Evolutionary conservation across 92 coral and sea anemone genomes (phyloP).

Genomic region (Pocillopora meandrina): DNA sequence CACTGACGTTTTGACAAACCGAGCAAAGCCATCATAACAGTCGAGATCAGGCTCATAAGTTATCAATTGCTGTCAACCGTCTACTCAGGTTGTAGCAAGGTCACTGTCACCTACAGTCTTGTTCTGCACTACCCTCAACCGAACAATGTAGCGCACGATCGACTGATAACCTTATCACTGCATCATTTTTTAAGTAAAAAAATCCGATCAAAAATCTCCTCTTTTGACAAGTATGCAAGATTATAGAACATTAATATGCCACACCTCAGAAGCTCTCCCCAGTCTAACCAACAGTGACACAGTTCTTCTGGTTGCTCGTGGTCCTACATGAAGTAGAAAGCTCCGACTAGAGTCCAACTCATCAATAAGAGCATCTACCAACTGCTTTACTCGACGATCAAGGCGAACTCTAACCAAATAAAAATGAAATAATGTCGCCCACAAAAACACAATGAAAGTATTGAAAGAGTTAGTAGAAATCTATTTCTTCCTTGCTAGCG

Average conservation of each 20-base stretch:
- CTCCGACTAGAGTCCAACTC: constrained; percentile 94
- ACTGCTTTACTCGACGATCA: constrained; percentile 91
- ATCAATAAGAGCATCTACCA: constrained; percentile 90
- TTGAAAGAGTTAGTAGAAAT: background rate
- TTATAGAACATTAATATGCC: background rate
- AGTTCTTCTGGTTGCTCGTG: constrained; percentile 90
- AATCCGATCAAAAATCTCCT: no score
- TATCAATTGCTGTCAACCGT: no score
- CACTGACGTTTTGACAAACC: no score
- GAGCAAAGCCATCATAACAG: no score
- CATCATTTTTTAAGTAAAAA: no score
- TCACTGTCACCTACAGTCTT: no score
- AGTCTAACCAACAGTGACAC: constrained; percentile 88
- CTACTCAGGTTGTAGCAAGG: no score
- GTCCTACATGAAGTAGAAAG: constrained; percentile 90
- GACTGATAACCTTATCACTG: no score
- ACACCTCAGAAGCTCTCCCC: constrained; percentile 92
- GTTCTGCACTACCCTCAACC: no score
- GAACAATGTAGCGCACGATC: no score
- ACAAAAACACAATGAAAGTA: background rate
- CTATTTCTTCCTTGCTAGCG: background rate
- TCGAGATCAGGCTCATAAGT: no score
- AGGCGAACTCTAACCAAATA: constrained; percentile 74
- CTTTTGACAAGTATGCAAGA: no score
- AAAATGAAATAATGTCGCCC: background rate